Conservation (phyloP, 2,113 vertebrate genomes). For the Chinchilla lanigera region DNA sequence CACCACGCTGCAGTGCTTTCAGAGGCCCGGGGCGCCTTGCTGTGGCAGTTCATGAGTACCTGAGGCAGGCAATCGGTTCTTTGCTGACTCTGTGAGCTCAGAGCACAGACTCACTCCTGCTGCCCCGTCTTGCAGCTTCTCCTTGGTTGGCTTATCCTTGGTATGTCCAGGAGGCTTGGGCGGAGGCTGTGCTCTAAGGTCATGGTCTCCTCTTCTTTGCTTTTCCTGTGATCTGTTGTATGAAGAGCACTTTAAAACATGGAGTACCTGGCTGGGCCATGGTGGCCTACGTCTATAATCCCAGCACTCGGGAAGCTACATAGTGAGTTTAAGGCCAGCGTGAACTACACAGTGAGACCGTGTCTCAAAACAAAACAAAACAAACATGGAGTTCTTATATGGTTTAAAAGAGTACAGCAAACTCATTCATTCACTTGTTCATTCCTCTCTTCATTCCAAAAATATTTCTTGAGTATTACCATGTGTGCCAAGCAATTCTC, state of each 20-base stretch:
- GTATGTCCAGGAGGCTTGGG: not conserved
- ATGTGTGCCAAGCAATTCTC: not conserved
- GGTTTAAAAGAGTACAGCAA: constrained; percentile 1
- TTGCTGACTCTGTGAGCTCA: rapidly evolving
- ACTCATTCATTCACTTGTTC: not conserved
- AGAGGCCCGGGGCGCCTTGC: not conserved
- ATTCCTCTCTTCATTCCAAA: not conserved
- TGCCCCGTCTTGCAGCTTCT: not conserved
- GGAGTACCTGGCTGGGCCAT: not conserved
- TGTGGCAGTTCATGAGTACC: not conserved
- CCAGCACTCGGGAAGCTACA: no score
- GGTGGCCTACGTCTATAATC: no score
- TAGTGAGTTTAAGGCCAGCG: no score
- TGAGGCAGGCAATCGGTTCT: not conserved
- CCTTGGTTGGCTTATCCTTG: not conserved
- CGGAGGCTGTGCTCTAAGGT: not conserved
- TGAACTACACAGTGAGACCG: no score
- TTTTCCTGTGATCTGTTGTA: not conserved
- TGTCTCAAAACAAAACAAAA: no score
- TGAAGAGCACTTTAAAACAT: not conserved
- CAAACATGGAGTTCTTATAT: not conserved
- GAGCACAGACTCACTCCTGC: rapidly evolving
- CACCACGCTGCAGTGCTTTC: not conserved
- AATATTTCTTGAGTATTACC: not conserved
- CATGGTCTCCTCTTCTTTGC: not conserved